phyloP scores from a whole-genome alignment of 2,113 vertebrate genomes.

The Ia io region DNA sequence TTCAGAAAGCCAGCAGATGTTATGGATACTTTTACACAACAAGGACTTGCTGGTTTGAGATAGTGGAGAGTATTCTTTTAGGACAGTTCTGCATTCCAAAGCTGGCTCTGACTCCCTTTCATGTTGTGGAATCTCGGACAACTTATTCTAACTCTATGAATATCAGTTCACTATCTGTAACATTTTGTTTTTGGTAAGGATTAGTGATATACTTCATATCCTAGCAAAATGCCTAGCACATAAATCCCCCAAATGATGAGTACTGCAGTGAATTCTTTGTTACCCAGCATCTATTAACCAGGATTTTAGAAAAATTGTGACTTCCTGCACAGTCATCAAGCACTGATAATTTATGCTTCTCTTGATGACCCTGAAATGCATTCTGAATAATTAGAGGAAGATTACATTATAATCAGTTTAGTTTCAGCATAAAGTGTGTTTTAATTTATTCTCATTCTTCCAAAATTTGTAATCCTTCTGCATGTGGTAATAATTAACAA shows the following conservation, averaged over 20 bases:
- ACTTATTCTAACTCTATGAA: constrained; percentile 6
- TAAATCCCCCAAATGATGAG: constrained; percentile 48
- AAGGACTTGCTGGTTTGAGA: neutral
- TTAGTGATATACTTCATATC: constrained; percentile 45
- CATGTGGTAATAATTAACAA: constrained; percentile 75
- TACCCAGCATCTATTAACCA: constrained; percentile 50
- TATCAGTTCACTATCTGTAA: constrained; percentile 33
- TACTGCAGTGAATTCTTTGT: constrained; percentile 48
- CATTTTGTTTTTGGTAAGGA: constrained; percentile 41
- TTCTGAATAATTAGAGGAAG: constrained; percentile 78
- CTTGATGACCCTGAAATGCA: constrained; percentile 74
- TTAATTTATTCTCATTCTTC: constrained; percentile 79
- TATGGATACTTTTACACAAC: neutral
- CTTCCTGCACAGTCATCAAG: constrained; percentile 75
- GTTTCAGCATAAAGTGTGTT: constrained; percentile 76
- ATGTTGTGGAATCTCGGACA: neutral
- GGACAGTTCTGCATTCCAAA: constrained; percentile 9
- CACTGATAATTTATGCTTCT: constrained; percentile 74
- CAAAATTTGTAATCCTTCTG: constrained; percentile 71
- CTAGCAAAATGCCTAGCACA: constrained; percentile 27
- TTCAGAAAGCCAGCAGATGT: neutral
- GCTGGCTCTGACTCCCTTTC: neutral
- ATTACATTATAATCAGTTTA: constrained; percentile 79
- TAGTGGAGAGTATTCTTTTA: neutral
- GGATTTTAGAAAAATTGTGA: constrained; percentile 65